phyloP scores from a whole-genome alignment of 2,797 vertebrate species.

The Galaxias olidus region DNA sequence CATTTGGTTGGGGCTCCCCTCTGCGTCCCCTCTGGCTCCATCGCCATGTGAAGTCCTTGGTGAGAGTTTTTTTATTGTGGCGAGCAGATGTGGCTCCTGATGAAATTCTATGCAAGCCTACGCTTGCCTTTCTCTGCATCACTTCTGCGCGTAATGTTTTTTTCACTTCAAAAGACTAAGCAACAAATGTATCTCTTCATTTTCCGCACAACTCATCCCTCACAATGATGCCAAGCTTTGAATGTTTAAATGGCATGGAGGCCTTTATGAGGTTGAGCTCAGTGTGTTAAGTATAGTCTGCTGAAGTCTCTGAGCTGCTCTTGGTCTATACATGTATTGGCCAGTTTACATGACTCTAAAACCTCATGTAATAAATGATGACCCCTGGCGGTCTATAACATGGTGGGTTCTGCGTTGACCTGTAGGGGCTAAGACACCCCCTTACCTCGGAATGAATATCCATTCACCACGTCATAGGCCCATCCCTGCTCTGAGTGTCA shows the following conservation, averaged over 20 bases:
- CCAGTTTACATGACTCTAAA: conserved; percentile 26
- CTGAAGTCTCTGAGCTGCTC: not conserved
- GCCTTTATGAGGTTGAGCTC: not conserved
- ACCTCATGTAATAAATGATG: conserved; percentile 46
- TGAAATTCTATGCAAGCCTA: conserved; percentile 47
- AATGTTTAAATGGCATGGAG: not conserved
- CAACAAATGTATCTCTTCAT: not conserved
- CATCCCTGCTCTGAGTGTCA: conserved; percentile 61
- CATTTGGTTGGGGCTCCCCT: conserved; percentile 68
- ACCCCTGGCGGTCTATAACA: conserved; percentile 9
- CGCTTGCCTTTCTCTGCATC: conserved; percentile 42
- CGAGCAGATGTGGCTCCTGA: conserved; percentile 53
- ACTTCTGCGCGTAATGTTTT: not conserved
- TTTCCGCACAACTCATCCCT: not conserved
- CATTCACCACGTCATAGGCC: conserved; percentile 70
- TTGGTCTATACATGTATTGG: not conserved
- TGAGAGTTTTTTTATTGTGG: conserved; percentile 33
- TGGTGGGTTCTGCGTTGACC: conserved; percentile 25
- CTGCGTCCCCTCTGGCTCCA: conserved; percentile 21
- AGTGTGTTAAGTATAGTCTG: not conserved
- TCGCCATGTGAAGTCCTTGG: conserved; percentile 33
- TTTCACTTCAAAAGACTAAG: not conserved
- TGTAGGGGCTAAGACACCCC: conserved; percentile 39
- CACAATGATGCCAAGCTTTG: not conserved
- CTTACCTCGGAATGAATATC: conserved; percentile 43